A percentile compares a stretch with the other conserved stretches of the same genome.
Conservation (phyloP, 2,888 invertebrate genomes). For the Drosophila falleni region DNA sequence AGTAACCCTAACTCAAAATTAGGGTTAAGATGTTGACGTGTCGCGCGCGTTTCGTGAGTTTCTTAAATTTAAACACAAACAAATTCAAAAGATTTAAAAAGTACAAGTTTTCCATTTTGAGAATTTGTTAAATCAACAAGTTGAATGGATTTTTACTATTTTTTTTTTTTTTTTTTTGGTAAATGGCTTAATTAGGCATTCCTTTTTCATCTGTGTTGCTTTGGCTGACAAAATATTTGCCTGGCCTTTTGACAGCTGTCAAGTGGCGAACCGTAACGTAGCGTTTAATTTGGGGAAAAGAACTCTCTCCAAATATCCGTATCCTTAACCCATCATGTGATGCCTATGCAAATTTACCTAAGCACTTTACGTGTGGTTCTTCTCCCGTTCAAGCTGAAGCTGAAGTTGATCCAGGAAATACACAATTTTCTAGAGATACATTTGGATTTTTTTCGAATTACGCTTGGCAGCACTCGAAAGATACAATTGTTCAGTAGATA, state of each 20-base stretch:
- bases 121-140: constrained; percentile 72
- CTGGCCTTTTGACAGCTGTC: constrained; percentile 75
- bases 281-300: constrained; percentile 58
- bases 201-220: constrained; percentile 16
- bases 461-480: constrained; percentile 58
- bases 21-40: constrained; percentile 67
- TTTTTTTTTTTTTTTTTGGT: not conserved
- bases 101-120: constrained; percentile 27
- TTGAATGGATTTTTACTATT: constrained; percentile 42
- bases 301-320: constrained; percentile 8
- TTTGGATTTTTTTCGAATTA: constrained; percentile 7
- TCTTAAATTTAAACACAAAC: constrained; percentile 60
- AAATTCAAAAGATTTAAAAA: constrained; percentile 46
- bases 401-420: constrained; percentile 37
- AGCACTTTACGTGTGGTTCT: constrained; percentile 65
- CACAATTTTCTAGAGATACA: constrained; percentile 27
- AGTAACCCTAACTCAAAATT: constrained; percentile 21
- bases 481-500: constrained; percentile 35
- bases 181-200: constrained; percentile 72
- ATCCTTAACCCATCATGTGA: constrained; percentile 19
- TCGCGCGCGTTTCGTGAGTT: constrained; percentile 65
- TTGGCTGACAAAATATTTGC: constrained; percentile 76
- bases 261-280: constrained; percentile 72
- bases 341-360: constrained; percentile 71
- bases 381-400: not conserved